Conservation (phyloP, 2,797 vertebrate genomes). For the Nasua narica region DNA sequence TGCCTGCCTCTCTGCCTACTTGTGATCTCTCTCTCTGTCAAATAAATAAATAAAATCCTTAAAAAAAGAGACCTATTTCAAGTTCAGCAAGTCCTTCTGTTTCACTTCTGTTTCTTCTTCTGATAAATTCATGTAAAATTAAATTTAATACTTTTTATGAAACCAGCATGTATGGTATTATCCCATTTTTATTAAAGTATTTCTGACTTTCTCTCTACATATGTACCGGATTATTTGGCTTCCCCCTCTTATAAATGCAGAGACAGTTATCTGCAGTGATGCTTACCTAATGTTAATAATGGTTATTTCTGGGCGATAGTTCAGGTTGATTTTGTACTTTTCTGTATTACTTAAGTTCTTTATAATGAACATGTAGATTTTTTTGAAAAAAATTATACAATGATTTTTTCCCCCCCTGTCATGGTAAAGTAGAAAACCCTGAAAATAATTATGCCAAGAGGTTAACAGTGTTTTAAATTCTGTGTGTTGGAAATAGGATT, state of each 20-base stretch:
- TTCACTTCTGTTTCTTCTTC: slow-evolving; percentile 12
- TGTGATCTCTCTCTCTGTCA: too few species aligned
- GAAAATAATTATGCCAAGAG: neutral
- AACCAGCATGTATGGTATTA: neutral
- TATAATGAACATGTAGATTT: neutral
- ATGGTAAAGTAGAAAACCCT: neutral
- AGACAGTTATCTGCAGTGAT: neutral
- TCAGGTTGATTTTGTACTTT: neutral
- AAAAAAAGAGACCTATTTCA: neutral
- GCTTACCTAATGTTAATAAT: neutral
- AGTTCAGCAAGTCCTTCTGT: neutral
- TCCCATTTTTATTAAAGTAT: slow-evolving; percentile 2
- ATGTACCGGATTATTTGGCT: neutral
- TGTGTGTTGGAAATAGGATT: neutral
- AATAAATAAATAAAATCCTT: too few species aligned
- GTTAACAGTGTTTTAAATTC: neutral
- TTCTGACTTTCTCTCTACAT: slow-evolving; percentile 25
- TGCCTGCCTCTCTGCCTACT: too few species aligned
- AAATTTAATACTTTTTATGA: slow-evolving; percentile 28
- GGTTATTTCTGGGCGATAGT: neutral
- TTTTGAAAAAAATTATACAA: neutral
- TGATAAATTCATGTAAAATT: slow-evolving; percentile 17
- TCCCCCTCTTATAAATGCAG: neutral
- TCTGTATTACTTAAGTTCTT: neutral
- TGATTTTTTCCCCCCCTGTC: neutral